Evolutionary conservation across 2,888 invertebrate genomes (phyloP).

Genomic region (Suillia variegata): DNA sequence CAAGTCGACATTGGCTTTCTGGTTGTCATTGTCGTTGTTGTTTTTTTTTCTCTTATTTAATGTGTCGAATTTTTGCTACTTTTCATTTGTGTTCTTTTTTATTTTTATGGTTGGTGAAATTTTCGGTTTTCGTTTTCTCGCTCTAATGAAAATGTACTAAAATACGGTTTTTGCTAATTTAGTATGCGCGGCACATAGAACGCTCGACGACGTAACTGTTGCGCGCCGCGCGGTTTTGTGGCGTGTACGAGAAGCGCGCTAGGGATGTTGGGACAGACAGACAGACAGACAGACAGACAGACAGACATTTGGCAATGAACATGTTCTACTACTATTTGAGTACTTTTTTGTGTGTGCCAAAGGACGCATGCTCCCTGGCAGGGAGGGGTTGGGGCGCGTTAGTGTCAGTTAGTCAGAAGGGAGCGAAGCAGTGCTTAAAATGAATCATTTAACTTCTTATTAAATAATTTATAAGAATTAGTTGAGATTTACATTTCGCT

Average conservation of each 20-base stretch:
- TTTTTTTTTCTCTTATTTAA: too few relatives aligned
- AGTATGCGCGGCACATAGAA: background rate
- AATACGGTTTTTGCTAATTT: background rate
- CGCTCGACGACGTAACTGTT: background rate
- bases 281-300: too few relatives aligned
- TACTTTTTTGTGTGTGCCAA: too few relatives aligned
- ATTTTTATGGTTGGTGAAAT: too few relatives aligned
- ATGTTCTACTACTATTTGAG: too few relatives aligned
- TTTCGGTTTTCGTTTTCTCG: background rate
- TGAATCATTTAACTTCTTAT: constrained; percentile 53
- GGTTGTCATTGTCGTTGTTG: too few relatives aligned
- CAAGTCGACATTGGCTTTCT: background rate
- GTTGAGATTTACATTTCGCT: constrained; percentile 50
- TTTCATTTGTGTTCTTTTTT: background rate
- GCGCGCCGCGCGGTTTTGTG: background rate
- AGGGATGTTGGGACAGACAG: too few relatives aligned
- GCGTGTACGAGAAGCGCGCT: too few relatives aligned
- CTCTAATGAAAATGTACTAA: background rate
- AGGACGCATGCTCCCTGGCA: too few relatives aligned
- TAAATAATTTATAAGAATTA: constrained; percentile 52
- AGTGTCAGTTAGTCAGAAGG: background rate
- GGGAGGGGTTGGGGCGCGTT: background rate
- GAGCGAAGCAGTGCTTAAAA: constrained; percentile 49
- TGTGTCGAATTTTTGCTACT: background rate
- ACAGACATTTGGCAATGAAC: too few relatives aligned